Conservation (phyloP, 1,140 invertebrate genomes). For the Vanessa tameamea region DNA sequence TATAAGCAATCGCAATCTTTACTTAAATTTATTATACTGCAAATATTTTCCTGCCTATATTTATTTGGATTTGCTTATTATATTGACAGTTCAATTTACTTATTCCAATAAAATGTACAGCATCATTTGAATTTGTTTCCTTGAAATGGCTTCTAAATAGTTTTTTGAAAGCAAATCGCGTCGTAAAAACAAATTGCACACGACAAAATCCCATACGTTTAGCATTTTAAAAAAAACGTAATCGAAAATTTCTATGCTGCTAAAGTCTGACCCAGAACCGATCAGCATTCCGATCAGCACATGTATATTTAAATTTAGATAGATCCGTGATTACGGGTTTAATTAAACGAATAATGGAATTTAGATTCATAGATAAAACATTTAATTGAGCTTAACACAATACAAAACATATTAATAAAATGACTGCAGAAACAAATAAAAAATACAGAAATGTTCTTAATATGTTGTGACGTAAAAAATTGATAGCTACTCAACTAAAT, state of each 20-base stretch:
- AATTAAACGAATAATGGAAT: slow-evolving; percentile 24
- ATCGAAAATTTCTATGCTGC: slow-evolving; percentile 56
- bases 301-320: slow-evolving; percentile 33
- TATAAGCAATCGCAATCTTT: background rate
- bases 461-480: no score
- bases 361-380: no score
- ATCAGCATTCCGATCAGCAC: slow-evolving; percentile 40
- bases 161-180: slow-evolving; percentile 26
- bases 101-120: slow-evolving; percentile 15
- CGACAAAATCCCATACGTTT: slow-evolving; percentile 41
- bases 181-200: slow-evolving; percentile 35
- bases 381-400: no score
- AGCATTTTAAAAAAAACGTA: slow-evolving; percentile 37
- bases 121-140: slow-evolving; percentile 17
- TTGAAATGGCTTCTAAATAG: slow-evolving; percentile 6
- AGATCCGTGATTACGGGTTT: slow-evolving; percentile 36
- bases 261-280: slow-evolving; percentile 57
- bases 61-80: slow-evolving; percentile 11
- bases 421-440: no score
- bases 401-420: no score
- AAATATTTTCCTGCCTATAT: background rate
- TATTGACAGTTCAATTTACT: background rate
- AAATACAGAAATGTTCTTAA: no score
- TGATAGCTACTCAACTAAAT: no score
- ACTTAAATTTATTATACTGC: background rate